Evolutionary conservation across 92 coral and sea anemone species (phyloP), one percentile per base, ranked within the genome.

Genomic region (Palythoa grandis): DNA sequence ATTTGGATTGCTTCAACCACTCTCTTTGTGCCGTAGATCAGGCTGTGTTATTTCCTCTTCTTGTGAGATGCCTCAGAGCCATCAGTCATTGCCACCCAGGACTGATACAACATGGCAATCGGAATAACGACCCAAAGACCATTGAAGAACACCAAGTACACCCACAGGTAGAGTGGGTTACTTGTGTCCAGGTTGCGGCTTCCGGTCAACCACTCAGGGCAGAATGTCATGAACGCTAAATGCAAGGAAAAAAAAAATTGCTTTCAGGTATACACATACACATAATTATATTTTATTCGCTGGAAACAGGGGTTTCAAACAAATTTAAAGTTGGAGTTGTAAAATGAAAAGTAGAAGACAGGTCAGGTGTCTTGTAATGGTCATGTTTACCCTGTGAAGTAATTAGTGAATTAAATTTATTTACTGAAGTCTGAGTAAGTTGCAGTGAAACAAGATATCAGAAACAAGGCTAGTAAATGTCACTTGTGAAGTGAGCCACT

Each of bases 141-240:
- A 73, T 93, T 93, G 61, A 93, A 88, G 89, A 93, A 93, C 50
- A 92, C 84, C 50, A 93, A 79, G 76, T 93, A 93, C 24, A 89
- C 70, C 84, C 88, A 93, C 58, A 91, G 88, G 71, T 93, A 72
- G 17, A 93, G 75, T 4, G 87, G 87, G 25, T 89, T 87, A 39
- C 84, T 86, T 25, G 92, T 93, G 86, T 93, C 83, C 72, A 93
- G 91, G 63, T 87, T 86, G 19, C 56, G 94, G 25, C 92, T 85
- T 13, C 95, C 94, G 2, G 88, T 82, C 73, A 93, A 25, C 94
- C 94, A 93, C 79, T 93, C 94, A 10, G 96, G 96, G 52, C 92
- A 88, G 72, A 93, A 93, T 2, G 89, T 93, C 96, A 93, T 91
- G 84, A 93, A 93, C 12, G 94, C 96, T 91, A 75, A 7, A 52